Base-by-base conservation (phyloP, 2,888 invertebrate genomes). In the Nematopogon swammerdamellus region DNA sequence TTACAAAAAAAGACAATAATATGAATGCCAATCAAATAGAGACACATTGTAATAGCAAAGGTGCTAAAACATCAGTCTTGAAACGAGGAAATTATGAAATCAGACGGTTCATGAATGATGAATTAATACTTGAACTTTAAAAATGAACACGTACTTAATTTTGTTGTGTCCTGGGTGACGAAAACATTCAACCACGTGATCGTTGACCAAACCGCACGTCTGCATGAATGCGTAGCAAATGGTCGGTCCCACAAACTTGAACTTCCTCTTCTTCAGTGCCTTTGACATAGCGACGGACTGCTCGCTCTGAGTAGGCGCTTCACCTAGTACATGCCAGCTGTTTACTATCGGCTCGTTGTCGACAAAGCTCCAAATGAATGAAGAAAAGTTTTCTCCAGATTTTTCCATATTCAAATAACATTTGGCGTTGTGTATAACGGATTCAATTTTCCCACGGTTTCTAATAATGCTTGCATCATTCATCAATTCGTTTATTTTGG, bases 221-320 rank as follows among this genome's bases (percentile, higher is more conserved):
- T 77, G 76, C 76, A 76, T 76, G 56, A 73, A 76, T 44, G 76
- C 70, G 60, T 76, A 76, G 57, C 75, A 75, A 58, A 64, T 71
- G 25, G 64, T 76, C 19, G 72, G 54, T 1, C 76, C 76, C n/a
- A 76, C 65, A 63, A 62, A 77, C 56, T 67, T 73, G 53, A 73
- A 76, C 4, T 72, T 72, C 50, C 57, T 65, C 36, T 60, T 63
- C 57, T 72, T 77, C 46, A 77, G 57, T 36, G 64, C 65, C 54
- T 63, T 68, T 4, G 74, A 70, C 49, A 77, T 58, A 4, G 56
- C 58, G 48, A 43, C 50, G 11, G 76, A 77, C 50, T 49, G 55
- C 14, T 53, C 45, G 29, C 67, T 72, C 57, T 68, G 56, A 10
- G 65, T 57, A 19, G 76, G 76, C 42, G 72, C 57, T 45, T 74